Evolutionary conservation across 2,113 vertebrate genomes (phyloP).

Genomic region (Corythoichthys intestinalis): DNA sequence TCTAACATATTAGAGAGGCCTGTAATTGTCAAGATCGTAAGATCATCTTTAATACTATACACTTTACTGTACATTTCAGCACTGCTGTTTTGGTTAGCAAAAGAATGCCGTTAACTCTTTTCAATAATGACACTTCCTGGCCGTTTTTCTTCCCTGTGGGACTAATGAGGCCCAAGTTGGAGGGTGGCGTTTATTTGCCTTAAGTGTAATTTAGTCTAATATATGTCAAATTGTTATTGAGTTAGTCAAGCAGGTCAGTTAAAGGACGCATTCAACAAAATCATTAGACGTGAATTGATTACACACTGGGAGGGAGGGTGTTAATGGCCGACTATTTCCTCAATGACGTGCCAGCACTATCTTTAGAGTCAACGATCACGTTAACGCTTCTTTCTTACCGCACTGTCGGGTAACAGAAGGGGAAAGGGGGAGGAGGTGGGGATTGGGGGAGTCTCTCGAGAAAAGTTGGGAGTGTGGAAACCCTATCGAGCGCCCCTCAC

Average conservation of each 20-base stretch:
- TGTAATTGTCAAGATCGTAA: not conserved
- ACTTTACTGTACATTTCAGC: not conserved
- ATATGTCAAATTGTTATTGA: not conserved
- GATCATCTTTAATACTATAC: not conserved
- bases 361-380: conserved; percentile 6
- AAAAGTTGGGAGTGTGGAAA: conserved; percentile 49
- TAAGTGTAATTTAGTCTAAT: conserved; percentile 3
- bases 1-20: no score
- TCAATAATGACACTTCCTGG: not conserved
- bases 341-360: not conserved
- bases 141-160: not conserved
- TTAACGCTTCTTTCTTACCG: not conserved
- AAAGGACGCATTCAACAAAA: conserved; percentile 3
- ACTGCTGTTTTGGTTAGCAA: not conserved
- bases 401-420: no score
- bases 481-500: conserved; percentile 60
- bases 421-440: not conserved
- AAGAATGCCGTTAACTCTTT: not conserved
- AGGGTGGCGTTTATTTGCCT: not conserved
- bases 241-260: conserved; percentile 3
- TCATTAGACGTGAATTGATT: conserved; percentile 4
- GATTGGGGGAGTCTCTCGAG: not conserved
- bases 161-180: not conserved
- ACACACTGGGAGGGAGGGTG: not conserved
- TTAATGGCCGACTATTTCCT: conserved; percentile 3